Evolutionary conservation across 2,888 invertebrate genomes (phyloP), one percentile per base, ranked within the genome.

Genomic region (Apodemia mormo): DNA sequence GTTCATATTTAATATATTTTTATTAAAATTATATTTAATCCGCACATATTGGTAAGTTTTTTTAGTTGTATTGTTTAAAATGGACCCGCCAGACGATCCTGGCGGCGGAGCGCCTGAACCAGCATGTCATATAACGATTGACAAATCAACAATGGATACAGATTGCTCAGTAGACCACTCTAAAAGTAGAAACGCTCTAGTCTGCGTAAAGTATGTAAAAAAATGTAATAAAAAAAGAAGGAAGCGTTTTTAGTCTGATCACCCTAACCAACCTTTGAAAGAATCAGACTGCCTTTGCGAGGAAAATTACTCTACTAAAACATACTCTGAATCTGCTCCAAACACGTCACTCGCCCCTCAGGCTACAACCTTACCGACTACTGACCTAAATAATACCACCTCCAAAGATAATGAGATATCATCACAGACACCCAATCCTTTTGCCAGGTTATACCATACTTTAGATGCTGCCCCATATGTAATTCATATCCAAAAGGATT

Each of bases 171-270:
- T 58, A 30, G 58, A 33, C 10, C 29, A 33, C 5, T 1, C 30
- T 1, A 29, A 58, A 12, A 58, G 30, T 58, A 30, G 58, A 58
- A 58, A 33, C 58, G 58, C 3, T 0, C 58, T 6, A 30, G 30
- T 30, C 10, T 58, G 2, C 58, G 58, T 58, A 58, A 58, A 58
- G 29, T 58, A 2, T 58, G 58, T 3, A 58, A 30, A 33, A 33
- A 58, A 58, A 58, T 58, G 30, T 5, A 58, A 58, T 12, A 58
- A 58, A 58, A 58, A 58, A 58, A 58, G 14, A 30, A 58, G 58
- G 58, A 58, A 58, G 30, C 58, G 58, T 9, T 30, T 14, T 30
- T 58, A 30, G 12, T 30, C 58, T 4, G 58, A 58, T 33, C 22
- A 29, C 10, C 9, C 56, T 10, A 58, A 54, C 2, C 22, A 54